Conservation (phyloP, 2,888 invertebrate genomes). For the Noctua janthina region DNA sequence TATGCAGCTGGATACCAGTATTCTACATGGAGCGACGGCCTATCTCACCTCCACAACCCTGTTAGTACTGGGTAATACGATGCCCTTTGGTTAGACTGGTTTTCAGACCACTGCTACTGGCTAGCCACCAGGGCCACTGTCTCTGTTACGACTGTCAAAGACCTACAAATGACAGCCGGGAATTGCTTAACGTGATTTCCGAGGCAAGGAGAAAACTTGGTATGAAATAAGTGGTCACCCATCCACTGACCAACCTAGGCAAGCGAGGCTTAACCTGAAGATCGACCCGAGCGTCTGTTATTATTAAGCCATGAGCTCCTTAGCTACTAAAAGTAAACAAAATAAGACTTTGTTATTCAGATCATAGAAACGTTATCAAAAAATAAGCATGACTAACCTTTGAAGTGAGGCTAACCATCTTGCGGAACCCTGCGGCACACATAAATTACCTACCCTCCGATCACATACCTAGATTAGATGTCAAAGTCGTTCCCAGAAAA, state of each 20-base stretch:
- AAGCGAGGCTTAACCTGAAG: not conserved
- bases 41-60: too few relatives aligned
- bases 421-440: constrained; percentile 33
- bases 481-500: constrained; percentile 33
- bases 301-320: not conserved
- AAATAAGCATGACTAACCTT: constrained; percentile 29
- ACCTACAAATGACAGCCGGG: too few relatives aligned
- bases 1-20: too few relatives aligned
- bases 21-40: too few relatives aligned
- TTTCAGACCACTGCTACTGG: too few relatives aligned
- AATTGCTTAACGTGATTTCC: not conserved
- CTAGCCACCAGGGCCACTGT: too few relatives aligned
- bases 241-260: not conserved
- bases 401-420: constrained; percentile 17
- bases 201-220: not conserved
- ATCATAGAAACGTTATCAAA: not conserved
- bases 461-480: constrained; percentile 37
- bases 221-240: not conserved
- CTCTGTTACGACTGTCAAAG: not conserved
- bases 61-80: not conserved
- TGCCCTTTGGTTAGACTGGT: too few relatives aligned
- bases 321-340: not conserved
- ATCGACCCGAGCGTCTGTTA: not conserved
- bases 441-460: constrained; percentile 39
- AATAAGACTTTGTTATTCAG: not conserved